Conservation (phyloP, 2,113 vertebrate species). For the Hippocampus comes region DNA sequence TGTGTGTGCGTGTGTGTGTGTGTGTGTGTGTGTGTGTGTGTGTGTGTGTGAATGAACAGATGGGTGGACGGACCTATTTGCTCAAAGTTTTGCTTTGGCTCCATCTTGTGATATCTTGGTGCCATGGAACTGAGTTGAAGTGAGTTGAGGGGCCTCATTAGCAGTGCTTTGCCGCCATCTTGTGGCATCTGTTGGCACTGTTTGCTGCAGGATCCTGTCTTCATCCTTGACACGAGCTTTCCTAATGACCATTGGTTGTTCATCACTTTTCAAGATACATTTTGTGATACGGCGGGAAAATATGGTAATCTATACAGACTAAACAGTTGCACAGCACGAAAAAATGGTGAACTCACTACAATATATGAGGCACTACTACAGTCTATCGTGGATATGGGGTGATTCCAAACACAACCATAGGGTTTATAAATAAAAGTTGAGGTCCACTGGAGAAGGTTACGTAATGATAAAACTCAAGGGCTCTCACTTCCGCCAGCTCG, state of each 20-base stretch:
- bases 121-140: not conserved
- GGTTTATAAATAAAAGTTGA: not conserved
- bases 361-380: no score
- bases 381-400: no score
- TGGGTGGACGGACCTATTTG: no score
- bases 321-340: no score
- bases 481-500: slow-evolving; percentile 24
- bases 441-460: not conserved
- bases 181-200: not conserved
- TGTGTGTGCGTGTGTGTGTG: no score
- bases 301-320: no score
- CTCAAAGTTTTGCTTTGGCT: not conserved
- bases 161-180: not conserved
- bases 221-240: not conserved
- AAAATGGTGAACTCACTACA: no score
- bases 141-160: not conserved
- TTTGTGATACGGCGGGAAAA: not conserved
- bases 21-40: no score
- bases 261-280: not conserved
- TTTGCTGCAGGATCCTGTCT: not conserved
- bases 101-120: not conserved
- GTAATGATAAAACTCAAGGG: not conserved
- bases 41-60: no score
- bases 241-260: not conserved
- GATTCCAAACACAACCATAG: no score